A percentile compares a stretch with the other conserved stretches of the same genome.
Conservation (phyloP, 2,113 vertebrate species). For the Bujurquina vittata region DNA sequence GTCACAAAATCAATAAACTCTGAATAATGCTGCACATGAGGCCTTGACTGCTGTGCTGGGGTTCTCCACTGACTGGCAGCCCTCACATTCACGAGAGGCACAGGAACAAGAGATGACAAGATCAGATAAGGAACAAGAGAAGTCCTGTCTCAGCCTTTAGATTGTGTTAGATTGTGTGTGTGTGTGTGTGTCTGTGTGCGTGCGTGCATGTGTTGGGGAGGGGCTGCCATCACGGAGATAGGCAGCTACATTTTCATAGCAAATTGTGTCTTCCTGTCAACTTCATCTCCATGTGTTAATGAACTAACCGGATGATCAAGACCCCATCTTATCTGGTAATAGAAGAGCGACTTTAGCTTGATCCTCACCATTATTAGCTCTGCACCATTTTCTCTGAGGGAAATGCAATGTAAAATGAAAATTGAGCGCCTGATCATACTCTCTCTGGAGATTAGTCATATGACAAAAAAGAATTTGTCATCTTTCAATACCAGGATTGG, state of each 20-base stretch:
- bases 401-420: slow-evolving; percentile 40
- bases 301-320: slow-evolving; percentile 41
- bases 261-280: slow-evolving; percentile 14
- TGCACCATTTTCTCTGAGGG: not conserved
- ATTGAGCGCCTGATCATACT: slow-evolving; percentile 38
- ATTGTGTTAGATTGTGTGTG: not conserved
- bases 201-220: not conserved
- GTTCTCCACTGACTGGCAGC: too few species aligned
- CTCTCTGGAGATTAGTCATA: not conserved
- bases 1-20: too few species aligned
- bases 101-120: too few species aligned
- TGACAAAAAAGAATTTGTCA: slow-evolving; percentile 31
- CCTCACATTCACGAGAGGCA: too few species aligned
- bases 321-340: slow-evolving; percentile 30
- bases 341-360: slow-evolving; percentile 6
- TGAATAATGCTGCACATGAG: too few species aligned
- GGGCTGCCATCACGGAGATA: slow-evolving; percentile 1
- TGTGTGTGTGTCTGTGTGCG: not conserved
- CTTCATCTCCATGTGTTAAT: slow-evolving; percentile 73
- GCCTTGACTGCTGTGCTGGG: too few species aligned
- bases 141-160: not conserved
- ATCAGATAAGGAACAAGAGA: too few species aligned
- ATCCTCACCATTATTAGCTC: slow-evolving; percentile 3
- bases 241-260: slow-evolving; percentile 28
- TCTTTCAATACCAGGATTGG: not conserved